Percentiles rank a stretch among this genome's conserved stretches.
Conservation (phyloP, 2,888 invertebrate genomes). For the Callyntrura guangdongensis region DNA sequence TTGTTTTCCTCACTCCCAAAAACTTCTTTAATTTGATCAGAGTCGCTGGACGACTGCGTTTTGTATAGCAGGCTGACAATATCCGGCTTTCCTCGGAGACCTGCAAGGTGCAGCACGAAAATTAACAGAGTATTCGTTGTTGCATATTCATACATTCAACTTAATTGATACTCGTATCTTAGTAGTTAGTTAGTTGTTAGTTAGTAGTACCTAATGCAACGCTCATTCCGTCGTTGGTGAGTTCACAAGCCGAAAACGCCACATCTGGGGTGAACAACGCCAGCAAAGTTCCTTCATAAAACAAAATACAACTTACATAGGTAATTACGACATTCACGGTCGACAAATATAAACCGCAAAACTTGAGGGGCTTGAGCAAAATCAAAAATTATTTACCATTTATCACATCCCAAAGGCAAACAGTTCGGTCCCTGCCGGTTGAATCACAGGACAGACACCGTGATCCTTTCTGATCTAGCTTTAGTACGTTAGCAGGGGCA, state of each 20-base stretch:
- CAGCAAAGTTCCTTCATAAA: conserved; percentile 91
- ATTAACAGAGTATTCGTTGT: neutral
- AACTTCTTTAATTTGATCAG: conserved; percentile 79
- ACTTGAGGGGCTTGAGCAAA: neutral
- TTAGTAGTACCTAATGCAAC: conserved; percentile 87
- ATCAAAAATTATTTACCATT: conserved; percentile 88
- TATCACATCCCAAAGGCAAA: conserved; percentile 93
- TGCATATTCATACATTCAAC: too few relatives aligned
- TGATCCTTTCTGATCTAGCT: conserved; percentile 91
- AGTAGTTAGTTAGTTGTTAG: neutral
- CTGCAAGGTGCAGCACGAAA: conserved; percentile 59
- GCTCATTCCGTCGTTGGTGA: conserved; percentile 91
- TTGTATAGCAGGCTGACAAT: conserved; percentile 81
- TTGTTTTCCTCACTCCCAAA: conserved; percentile 82
- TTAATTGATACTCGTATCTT: too few relatives aligned
- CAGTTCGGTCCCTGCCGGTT: conserved; percentile 90
- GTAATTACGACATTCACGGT: too few relatives aligned
- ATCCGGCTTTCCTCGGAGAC: conserved; percentile 80
- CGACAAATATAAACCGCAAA: too few relatives aligned
- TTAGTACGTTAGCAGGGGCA: conserved; percentile 91
- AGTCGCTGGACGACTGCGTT: conserved; percentile 75
- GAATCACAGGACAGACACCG: conserved; percentile 92
- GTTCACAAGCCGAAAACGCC: conserved; percentile 91
- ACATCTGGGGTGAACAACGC: conserved; percentile 93
- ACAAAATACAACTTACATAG: too few relatives aligned